Evolutionary conservation across 2,888 invertebrate genomes (phyloP), one percentile per base, ranked within the genome.

Genomic region (Hydrotaea diabolus): DNA sequence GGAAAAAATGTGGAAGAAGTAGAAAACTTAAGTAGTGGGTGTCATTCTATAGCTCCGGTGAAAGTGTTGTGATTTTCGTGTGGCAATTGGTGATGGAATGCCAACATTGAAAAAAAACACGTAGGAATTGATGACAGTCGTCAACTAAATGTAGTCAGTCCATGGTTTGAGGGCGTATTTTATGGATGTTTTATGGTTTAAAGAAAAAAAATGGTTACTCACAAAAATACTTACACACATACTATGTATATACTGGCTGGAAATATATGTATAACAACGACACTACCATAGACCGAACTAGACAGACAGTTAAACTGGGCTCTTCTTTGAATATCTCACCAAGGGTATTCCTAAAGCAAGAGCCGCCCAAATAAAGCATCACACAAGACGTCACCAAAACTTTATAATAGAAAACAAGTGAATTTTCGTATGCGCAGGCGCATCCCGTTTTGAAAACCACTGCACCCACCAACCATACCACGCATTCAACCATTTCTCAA

Each of bases 251-350:
- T 78, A 84, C 84, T 76, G 84, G 71, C 75, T 81, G 75, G 75
- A 46, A 71, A 71, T 23, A 74, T 53, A 76, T 21, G 53, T 11
- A 73, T 21, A 62, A 26, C 21, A 55, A 17, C 71, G 62, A 59
- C 59, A 80, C 2, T 17, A 13, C 39, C 43, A 66, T n/a, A 66
- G 11, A 62, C 31, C 15, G 15, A 69, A 5, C 15, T 21, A 69
- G 69, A 46, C 23, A n/a, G 43, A 21, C 31, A 19, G n/a, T n/a
- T n/a, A n/a, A n/a, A 62, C 1, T 31, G 21, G 57, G 77, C 73
- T 82, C 82, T 85, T 85, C 82, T 85, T 80, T 82, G 85, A 85
- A 82, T 85, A 85, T 80, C 77, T 69, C 57, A 76, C 7, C 53
- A 11, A 2, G 19, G 77, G 82, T 85, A 85, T 85, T 85, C 66